Conservation (phyloP, 2,113 vertebrate species). For the Xenopus borealis region DNA sequence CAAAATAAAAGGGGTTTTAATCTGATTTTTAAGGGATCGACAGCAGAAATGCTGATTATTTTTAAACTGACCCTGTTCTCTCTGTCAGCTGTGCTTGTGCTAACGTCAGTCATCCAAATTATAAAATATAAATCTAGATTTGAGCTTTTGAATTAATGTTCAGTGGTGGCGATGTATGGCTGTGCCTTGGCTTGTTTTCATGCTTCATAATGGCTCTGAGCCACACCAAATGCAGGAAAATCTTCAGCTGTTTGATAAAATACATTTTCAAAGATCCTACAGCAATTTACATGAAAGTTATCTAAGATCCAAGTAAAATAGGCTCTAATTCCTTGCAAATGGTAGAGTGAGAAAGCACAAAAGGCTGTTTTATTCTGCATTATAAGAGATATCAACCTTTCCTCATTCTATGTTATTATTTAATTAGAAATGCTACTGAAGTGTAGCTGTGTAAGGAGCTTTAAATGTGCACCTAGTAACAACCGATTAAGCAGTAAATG, state of each 20-base stretch:
- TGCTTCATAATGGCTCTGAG: too few relatives aligned
- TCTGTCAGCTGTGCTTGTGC: not conserved
- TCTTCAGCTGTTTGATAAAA: conserved; percentile 20
- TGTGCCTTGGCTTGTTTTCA: conserved; percentile 11
- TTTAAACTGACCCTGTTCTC: too few relatives aligned
- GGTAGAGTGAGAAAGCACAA: conserved; percentile 33
- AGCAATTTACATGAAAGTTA: conserved; percentile 39
- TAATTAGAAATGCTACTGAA: conserved; percentile 13
- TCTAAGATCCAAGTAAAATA: conserved; percentile 29
- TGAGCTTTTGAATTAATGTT: conserved; percentile 16
- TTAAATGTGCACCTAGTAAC: conserved; percentile 10
- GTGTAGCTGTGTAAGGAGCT: conserved; percentile 1
- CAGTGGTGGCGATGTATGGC: conserved; percentile 26
- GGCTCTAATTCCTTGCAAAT: conserved; percentile 12
- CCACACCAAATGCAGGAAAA: conserved; percentile 22
- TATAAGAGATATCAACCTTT: conserved; percentile 12
- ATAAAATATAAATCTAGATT: conserved; percentile 17
- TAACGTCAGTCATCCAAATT: conserved; percentile 21
- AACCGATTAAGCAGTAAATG: conserved; percentile 12
- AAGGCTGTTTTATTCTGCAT: conserved; percentile 16
- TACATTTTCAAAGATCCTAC: conserved; percentile 23
- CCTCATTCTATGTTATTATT: conserved; percentile 19
- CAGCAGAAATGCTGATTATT: too few relatives aligned
- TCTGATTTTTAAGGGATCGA: too few relatives aligned
- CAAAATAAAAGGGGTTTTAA: too few relatives aligned